phyloP scores from a whole-genome alignment of 1,140 invertebrate species.

The Nephotettix cincticeps region DNA sequence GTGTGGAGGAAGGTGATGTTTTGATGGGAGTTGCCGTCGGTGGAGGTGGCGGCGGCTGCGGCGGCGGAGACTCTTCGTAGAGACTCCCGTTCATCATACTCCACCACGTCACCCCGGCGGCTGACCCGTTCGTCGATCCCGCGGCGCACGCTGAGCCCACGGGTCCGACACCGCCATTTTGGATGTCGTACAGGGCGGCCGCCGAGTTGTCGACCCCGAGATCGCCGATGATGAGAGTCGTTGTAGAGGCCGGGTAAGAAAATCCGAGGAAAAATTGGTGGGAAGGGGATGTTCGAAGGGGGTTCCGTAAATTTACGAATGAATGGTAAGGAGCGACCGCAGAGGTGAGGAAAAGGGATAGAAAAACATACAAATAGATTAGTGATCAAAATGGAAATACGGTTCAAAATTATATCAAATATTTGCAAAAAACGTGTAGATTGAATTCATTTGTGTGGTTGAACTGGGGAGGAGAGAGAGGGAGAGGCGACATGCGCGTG shows the following conservation, averaged over 20 bases:
- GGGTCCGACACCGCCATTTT: constrained; percentile 63
- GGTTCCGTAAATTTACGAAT: not conserved
- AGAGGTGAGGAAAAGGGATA: not conserved
- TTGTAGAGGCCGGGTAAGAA: constrained; percentile 35
- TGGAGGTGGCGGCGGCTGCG: constrained; percentile 53
- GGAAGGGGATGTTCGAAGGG: not conserved
- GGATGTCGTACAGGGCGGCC: constrained; percentile 71
- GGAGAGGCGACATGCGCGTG: not conserved
- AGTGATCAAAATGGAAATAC: not conserved
- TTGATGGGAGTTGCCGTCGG: constrained; percentile 42
- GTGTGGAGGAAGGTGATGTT: constrained; percentile 53
- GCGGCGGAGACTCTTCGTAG: constrained; percentile 70
- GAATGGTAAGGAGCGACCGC: not conserved
- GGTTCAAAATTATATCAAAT: constrained; percentile 3
- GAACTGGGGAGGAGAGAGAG: not conserved
- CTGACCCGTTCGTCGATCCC: constrained; percentile 63
- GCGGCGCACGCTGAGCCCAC: constrained; percentile 65
- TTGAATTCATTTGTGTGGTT: constrained; percentile 1
- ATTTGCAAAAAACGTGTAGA: not conserved
- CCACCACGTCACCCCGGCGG: constrained; percentile 78
- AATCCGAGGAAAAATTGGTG: constrained; percentile 19
- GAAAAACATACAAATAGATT: not conserved
- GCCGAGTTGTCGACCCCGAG: constrained; percentile 67
- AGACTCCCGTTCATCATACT: constrained; percentile 76
- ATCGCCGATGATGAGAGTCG: constrained; percentile 71